Evolutionary conservation across 2,888 invertebrate species (phyloP).

Genomic region (Morinoia aosen): DNA sequence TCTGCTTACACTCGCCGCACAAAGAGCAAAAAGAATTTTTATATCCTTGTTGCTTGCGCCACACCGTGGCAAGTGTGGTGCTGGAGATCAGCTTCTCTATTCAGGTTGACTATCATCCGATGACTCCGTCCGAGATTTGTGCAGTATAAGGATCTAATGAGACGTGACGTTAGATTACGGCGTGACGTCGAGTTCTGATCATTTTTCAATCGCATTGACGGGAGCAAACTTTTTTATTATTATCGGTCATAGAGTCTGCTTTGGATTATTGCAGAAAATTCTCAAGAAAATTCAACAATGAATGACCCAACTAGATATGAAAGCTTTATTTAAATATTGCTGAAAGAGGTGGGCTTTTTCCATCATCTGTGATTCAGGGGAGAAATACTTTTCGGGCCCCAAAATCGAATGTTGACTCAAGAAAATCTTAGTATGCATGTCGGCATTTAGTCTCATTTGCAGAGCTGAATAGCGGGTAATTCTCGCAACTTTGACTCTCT

Average conservation of each 20-base stretch:
- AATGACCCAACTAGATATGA: not conserved
- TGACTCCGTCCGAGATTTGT: too few species aligned
- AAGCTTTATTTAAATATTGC: not conserved
- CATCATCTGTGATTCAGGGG: not conserved
- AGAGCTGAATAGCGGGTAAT: not conserved
- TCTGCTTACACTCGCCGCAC: not conserved
- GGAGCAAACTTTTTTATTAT: too few species aligned
- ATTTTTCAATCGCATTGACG: too few species aligned
- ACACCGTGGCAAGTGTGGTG: not conserved
- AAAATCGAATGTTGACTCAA: not conserved
- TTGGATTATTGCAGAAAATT: not conserved
- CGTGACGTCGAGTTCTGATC: too few species aligned
- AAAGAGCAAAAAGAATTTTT: not conserved
- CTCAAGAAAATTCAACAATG: not conserved
- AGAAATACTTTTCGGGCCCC: not conserved
- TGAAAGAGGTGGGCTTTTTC: not conserved
- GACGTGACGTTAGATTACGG: too few species aligned
- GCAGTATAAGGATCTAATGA: too few species aligned
- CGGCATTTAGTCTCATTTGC: not conserved
- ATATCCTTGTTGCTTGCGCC: not conserved
- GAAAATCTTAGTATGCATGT: not conserved
- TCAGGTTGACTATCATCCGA: not conserved
- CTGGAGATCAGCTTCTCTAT: not conserved
- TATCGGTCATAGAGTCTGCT: too few species aligned
- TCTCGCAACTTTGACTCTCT: not conserved